These are phyloP conservation scores for Amphipoea lucens DNA, from an alignment of 2,888 invertebrate species.

Conservation along the genomic window DNA sequence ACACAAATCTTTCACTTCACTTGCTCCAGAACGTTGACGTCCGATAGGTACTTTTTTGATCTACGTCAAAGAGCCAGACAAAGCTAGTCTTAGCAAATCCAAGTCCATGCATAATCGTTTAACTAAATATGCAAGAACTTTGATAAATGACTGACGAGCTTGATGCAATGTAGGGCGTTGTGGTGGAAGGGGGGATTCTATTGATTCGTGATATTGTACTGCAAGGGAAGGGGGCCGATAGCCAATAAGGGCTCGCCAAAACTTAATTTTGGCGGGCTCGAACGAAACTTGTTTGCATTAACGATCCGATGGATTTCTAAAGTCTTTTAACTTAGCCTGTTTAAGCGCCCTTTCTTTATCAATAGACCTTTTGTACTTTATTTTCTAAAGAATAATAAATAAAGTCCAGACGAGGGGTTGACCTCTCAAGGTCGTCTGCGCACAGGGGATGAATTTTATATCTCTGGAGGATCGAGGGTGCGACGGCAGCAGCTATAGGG, in stretches of 20 bases:
- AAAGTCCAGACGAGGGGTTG: neutral
- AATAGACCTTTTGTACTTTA: neutral
- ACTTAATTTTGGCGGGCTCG: constrained; percentile 13
- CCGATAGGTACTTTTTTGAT: neutral
- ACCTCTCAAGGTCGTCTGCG: constrained; percentile 28
- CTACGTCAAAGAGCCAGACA: neutral
- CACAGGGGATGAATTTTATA: constrained; percentile 15
- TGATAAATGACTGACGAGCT: neutral
- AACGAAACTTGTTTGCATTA: constrained; percentile 16
- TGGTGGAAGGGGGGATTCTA: constrained; percentile 11
- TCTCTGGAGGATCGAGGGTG: neutral
- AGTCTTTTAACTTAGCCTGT: neutral
- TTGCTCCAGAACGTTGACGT: no score
- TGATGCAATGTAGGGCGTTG: neutral
- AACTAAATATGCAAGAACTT: constrained; percentile 1
- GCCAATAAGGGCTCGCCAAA: constrained; percentile 25
- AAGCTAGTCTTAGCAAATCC: neutral
- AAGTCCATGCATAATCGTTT: neutral
- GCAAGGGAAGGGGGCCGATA: neutral
- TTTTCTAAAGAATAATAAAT: neutral
- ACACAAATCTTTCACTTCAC: neutral
- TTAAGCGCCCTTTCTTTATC: neutral
- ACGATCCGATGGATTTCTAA: neutral
- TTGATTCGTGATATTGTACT: constrained; percentile 30
- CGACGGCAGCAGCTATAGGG: neutral